Evolutionary conservation across 2,797 vertebrate species (phyloP), one percentile per base, ranked within the genome.

Genomic region (Silurus aristotelis): DNA sequence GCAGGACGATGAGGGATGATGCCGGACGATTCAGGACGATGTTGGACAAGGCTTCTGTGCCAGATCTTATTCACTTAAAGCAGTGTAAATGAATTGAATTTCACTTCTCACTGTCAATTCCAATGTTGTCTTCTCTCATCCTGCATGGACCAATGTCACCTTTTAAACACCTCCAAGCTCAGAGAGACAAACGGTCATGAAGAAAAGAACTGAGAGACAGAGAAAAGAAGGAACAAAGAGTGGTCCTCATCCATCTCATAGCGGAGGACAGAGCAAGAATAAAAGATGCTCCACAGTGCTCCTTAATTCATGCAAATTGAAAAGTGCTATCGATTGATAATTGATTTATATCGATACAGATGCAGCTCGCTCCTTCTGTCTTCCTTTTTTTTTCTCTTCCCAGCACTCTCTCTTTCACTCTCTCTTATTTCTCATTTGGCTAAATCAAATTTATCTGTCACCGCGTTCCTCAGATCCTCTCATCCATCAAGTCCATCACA

Each of bases 381-480:
- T 31, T 60, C 52, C 55, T 25, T 31, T 60, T 67, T 67, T 48
- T 31, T 67, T 31, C 46, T 81, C 79, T 68, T 31, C 67, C 63
- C 55, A 46, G 13, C 46, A 10, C 52, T 68, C 87, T 86, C 77
- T 52, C 68, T 83, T 67, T 71, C 83, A 83, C 87, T 56, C 85
- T 86, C 81, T 63, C 83, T 85, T 87, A 67, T 56, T 82, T 82
- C 87, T 89, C 88, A 89, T 93, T 91, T 89, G 87, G 91, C 92
- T 92, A 94, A 95, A 95, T 95, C 91, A 91, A 94, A 95, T 95
- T 94, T 90, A 89, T 91, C 90, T 76, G 89, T 92, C 91, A 87
- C 87, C 92, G 88, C 87, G 89, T 90, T 89, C 84, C 90, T 87
- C 86, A 84, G 89, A 72, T 87, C 84, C 89, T 68, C 87, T 90